A percentile compares a stretch with the other conserved stretches of the same genome.
These are phyloP conservation scores for Circaetus cinerascens DNA, from an alignment of 2,113 vertebrate species.

Conservation along the genomic window DNA sequence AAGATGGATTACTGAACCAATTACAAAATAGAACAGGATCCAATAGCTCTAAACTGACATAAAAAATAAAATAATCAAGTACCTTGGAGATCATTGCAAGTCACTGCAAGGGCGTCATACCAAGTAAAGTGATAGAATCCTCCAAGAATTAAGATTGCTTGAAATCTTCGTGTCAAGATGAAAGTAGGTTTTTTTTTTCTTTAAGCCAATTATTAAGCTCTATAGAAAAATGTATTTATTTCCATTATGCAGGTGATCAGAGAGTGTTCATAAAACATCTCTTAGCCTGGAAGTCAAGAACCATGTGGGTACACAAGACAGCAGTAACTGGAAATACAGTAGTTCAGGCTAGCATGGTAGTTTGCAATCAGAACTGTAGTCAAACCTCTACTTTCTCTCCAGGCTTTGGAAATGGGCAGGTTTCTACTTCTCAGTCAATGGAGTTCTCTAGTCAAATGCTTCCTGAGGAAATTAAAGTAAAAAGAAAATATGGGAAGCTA, in stretches of 20 bases:
- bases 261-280: not conserved
- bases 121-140: not conserved
- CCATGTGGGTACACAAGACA: not conserved
- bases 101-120: not conserved
- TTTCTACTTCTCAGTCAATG: not conserved
- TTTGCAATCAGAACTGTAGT: not conserved
- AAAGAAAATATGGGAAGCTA: not conserved
- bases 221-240: not conserved
- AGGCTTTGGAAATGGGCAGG: not conserved
- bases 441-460: not conserved
- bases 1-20: not conserved
- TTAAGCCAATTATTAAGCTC: not conserved
- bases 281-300: not conserved
- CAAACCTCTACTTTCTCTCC: not conserved
- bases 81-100: not conserved
- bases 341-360: not conserved
- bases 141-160: not conserved
- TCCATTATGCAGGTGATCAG: not conserved
- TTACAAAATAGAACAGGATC: not conserved
- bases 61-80: not conserved
- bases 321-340: not conserved
- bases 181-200: not conserved
- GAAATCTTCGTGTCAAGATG: not conserved
- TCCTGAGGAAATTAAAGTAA: not conserved
- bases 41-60: not conserved